A percentile compares a stretch with the other conserved stretches of the same genome.
These are phyloP conservation scores for Uropetala carovei DNA, from an alignment of 2,888 invertebrate genomes.

Conservation along the genomic window DNA sequence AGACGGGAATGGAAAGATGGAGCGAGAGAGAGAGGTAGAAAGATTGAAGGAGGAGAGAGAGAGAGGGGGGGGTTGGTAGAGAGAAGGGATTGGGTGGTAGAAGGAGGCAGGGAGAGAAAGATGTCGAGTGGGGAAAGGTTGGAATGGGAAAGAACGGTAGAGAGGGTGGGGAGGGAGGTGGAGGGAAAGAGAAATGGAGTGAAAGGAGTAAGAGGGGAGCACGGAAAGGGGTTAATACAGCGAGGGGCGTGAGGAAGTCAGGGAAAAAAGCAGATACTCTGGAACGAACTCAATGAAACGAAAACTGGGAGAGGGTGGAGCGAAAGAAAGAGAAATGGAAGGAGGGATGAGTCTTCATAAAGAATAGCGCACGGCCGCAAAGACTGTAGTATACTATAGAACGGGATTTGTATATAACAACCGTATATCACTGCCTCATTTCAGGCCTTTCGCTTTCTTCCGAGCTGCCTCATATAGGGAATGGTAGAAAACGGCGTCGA, in stretches of 20 bases:
- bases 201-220: no score
- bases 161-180: no score
- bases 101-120: neutral
- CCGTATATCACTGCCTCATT: conserved; percentile 2
- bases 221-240: no score
- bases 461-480: neutral
- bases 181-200: no score
- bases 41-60: no score
- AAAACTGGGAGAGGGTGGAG: neutral
- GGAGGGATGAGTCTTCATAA: neutral
- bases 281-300: neutral
- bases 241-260: no score
- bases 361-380: neutral
- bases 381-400: neutral
- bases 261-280: neutral
- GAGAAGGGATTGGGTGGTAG: no score
- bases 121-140: neutral
- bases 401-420: neutral
- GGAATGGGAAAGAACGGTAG: no score
- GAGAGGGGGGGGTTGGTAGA: no score
- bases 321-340: neutral
- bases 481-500: neutral
- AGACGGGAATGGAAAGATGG: no score
- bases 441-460: neutral
- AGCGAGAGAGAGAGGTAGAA: no score